Conservation (phyloP, 2,888 invertebrate genomes). For the Harpagoxenus sublaevis region DNA sequence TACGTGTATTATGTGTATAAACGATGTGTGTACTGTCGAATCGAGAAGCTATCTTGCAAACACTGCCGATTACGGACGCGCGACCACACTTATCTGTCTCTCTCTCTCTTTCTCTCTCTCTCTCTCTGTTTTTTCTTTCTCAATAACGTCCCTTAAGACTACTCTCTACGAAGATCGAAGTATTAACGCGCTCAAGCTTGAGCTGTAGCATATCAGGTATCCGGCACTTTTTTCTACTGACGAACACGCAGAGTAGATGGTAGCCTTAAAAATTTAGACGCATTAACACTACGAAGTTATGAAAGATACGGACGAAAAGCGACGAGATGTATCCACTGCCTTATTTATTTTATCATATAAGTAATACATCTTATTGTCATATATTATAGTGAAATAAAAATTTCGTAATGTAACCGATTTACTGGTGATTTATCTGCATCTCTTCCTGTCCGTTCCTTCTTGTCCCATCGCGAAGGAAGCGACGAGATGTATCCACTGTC, state of each 20-base stretch:
- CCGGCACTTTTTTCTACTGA: slow-evolving; percentile 41
- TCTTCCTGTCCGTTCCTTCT: neutral
- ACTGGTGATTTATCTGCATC: neutral
- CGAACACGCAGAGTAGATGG: slow-evolving; percentile 38
- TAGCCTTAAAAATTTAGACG: slow-evolving; percentile 59
- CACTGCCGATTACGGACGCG: slow-evolving; percentile 77
- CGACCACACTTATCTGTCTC: slow-evolving; percentile 62
- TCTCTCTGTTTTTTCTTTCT: neutral
- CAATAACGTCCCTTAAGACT: slow-evolving; percentile 63
- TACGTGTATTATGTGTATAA: slow-evolving; percentile 3
- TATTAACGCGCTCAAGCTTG: slow-evolving; percentile 26
- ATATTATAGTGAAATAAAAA: slow-evolving; percentile 82
- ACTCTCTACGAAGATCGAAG: slow-evolving; percentile 41
- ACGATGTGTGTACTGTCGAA: slow-evolving; percentile 37
- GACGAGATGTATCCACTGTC: slow-evolving; percentile 83
- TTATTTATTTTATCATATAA: slow-evolving; percentile 85
- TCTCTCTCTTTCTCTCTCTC: slow-evolving; percentile 11
- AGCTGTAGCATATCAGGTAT: slow-evolving; percentile 40
- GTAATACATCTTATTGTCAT: slow-evolving; percentile 82
- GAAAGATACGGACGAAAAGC: slow-evolving; percentile 67
- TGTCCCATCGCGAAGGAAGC: slow-evolving; percentile 46
- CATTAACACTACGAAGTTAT: slow-evolving; percentile 47
- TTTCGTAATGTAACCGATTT: slow-evolving; percentile 75
- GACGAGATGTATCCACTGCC: slow-evolving; percentile 83
- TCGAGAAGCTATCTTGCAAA: slow-evolving; percentile 71